Percentiles rank a stretch among this genome's conserved stretches.
Conservation (phyloP, 2,113 vertebrate species). For the Gymnarchus niloticus region DNA sequence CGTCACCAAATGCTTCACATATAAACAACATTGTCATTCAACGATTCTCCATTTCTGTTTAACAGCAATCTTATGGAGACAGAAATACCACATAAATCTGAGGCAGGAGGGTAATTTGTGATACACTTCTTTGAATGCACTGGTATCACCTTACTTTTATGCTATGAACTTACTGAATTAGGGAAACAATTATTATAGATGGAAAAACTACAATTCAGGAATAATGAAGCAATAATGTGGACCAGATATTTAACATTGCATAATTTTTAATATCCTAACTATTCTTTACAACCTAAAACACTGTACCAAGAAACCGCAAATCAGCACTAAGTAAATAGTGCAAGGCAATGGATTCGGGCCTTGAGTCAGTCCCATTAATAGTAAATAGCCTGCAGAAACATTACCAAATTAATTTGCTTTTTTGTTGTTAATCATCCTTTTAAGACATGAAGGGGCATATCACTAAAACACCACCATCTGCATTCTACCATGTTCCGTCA, state of each 20-base stretch:
- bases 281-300: constrained; percentile 96
- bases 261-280: constrained; percentile 95
- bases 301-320: constrained; percentile 79
- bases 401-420: not conserved
- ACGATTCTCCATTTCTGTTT: not conserved
- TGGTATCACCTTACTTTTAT: not conserved
- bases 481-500: not conserved
- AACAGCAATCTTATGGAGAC: not conserved
- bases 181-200: not conserved
- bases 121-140: not conserved
- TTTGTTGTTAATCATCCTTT: not conserved
- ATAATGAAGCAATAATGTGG: constrained; percentile 1
- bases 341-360: constrained; percentile 64
- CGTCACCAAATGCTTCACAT: no score
- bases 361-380: constrained; percentile 43
- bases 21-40: no score
- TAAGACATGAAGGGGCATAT: not conserved
- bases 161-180: not conserved
- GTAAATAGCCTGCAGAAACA: not conserved
- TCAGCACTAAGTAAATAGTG: constrained; percentile 83
- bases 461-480: not conserved
- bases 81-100: not conserved
- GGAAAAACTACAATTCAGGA: not conserved
- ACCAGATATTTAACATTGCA: constrained; percentile 62
- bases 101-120: not conserved